A percentile compares a stretch with the other conserved stretches of the same genome.
These are phyloP conservation scores for Trididemnum miniatum DNA, from an alignment of 23 tunicate species.

Conservation along the genomic window DNA sequence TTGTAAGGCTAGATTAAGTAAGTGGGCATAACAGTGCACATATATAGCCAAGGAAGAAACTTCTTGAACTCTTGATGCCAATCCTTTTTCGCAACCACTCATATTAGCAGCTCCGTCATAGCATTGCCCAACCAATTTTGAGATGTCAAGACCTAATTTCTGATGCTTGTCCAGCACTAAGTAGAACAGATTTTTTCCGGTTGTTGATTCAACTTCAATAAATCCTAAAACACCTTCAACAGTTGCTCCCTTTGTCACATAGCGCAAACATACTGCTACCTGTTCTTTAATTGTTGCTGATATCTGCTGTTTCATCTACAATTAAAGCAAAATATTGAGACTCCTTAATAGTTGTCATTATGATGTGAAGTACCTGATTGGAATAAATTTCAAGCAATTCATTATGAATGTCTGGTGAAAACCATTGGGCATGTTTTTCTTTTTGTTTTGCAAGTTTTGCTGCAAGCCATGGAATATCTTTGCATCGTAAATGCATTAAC, in stretches of 20 bases:
- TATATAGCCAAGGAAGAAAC: constrained; percentile 20
- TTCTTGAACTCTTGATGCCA: constrained; percentile 21
- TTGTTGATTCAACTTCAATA: background rate
- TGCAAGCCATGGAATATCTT: constrained; percentile 26
- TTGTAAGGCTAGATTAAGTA: constrained; percentile 35
- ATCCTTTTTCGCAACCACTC: constrained; percentile 25
- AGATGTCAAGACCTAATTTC: background rate
- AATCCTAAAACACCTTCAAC: constrained; percentile 30
- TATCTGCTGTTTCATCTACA: constrained; percentile 51
- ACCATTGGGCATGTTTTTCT: constrained; percentile 15
- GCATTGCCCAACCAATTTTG: constrained; percentile 19
- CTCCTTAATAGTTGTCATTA: background rate
- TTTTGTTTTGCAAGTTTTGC: background rate
- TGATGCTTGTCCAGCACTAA: background rate
- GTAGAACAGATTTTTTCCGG: constrained; percentile 13
- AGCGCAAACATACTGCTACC: constrained; percentile 35
- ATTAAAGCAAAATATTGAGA: constrained; percentile 8
- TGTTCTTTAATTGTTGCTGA: constrained; percentile 32
- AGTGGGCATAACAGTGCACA: constrained; percentile 42
- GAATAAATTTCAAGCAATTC: constrained; percentile 39
- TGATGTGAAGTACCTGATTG: background rate
- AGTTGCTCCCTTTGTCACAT: background rate
- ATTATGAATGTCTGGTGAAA: constrained; percentile 30
- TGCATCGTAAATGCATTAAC: constrained; percentile 3
- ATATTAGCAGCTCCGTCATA: constrained; percentile 32